Base-by-base conservation (phyloP, 2,888 invertebrate species). In the Xanthia togata region DNA sequence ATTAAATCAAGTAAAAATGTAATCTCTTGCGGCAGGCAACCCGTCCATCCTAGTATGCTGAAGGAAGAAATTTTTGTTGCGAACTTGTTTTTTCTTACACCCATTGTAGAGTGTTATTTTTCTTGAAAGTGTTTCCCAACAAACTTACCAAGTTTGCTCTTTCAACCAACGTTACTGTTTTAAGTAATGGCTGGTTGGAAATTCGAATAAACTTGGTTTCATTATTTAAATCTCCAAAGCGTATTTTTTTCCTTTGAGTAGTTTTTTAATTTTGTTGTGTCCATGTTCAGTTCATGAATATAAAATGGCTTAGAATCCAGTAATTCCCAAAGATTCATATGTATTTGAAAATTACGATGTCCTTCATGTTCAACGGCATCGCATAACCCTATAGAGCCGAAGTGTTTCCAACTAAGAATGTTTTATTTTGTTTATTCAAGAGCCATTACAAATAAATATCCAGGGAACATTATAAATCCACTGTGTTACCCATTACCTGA, bases 1-100 rank as follows among this genome's bases (percentile, higher is more conserved):
- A 81, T 85, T 78, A 81, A 83, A 78, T 68, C 70, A 81, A 84
- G 79, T 83, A 86, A 86, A 85, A 85, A 79, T 84, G 55, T 79
- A 86, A 84, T 86, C 78, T 82, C 72, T 86, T 73, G 71, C 65
- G 70, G 73, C 59, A 73, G 70, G 73, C 59, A 73, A 67, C 73
- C 69, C 68, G 63, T 68, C 64, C 70, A 63, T 59, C 65, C 68
- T 75, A 65, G 35, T 71, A 38, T 63, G 72, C 72, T 50, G 79
- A 31, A 67, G 62, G 20, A 73, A 67, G 67, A 70, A 47, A 44
- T 80, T 78, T 76, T 76, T 73, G 62, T 75, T 80, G 68, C 26
- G 12, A 74, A 87, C 73, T 84, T 81, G 55, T 63, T 79, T 80
- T 82, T 82, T 76, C 62, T 80, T 77, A 65, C 72, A 44, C 55